Conservation (phyloP, 2,113 vertebrate species). For the Protomyctophum bolini region DNA sequence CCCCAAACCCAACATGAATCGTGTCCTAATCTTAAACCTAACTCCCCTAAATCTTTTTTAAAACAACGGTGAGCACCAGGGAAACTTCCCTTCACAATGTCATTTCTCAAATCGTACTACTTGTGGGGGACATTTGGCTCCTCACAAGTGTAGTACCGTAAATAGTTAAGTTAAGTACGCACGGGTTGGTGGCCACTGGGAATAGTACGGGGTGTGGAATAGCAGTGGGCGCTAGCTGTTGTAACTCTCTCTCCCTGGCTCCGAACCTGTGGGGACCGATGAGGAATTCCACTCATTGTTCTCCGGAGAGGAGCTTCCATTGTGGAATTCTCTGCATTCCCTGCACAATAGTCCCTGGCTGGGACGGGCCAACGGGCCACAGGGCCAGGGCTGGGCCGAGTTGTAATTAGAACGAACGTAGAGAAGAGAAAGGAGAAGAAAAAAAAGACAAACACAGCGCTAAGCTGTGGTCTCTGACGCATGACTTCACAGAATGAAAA, state of each 20-base stretch:
- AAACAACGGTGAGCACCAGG: too few relatives aligned
- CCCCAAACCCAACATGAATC: too few relatives aligned
- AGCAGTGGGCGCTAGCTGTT: conserved; percentile 61
- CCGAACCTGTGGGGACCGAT: conserved; percentile 71
- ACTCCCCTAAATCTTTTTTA: too few relatives aligned
- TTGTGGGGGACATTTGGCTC: too few relatives aligned
- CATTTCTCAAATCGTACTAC: too few relatives aligned
- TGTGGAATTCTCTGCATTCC: conserved; percentile 72
- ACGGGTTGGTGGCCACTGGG: conserved; percentile 55
- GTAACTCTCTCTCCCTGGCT: conserved; percentile 62
- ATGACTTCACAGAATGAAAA: conserved; percentile 75
- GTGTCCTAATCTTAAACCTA: too few relatives aligned
- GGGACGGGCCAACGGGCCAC: conserved; percentile 35
- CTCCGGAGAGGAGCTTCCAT: conserved; percentile 67
- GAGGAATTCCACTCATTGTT: conserved; percentile 80
- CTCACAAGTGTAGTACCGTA: too few relatives aligned
- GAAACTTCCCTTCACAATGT: too few relatives aligned
- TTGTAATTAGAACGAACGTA: conserved; percentile 70
- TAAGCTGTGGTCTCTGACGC: conserved; percentile 68
- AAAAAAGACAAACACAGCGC: conserved; percentile 61
- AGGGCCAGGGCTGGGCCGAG: conserved; percentile 40
- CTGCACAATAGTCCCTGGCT: conserved; percentile 67
- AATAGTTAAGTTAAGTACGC: too few relatives aligned
- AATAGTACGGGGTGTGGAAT: conserved; percentile 69
- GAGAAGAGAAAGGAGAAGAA: not conserved